These are phyloP conservation scores for Lycaon pictus DNA, from an alignment of 2,113 vertebrate species.

Conservation along the genomic window DNA sequence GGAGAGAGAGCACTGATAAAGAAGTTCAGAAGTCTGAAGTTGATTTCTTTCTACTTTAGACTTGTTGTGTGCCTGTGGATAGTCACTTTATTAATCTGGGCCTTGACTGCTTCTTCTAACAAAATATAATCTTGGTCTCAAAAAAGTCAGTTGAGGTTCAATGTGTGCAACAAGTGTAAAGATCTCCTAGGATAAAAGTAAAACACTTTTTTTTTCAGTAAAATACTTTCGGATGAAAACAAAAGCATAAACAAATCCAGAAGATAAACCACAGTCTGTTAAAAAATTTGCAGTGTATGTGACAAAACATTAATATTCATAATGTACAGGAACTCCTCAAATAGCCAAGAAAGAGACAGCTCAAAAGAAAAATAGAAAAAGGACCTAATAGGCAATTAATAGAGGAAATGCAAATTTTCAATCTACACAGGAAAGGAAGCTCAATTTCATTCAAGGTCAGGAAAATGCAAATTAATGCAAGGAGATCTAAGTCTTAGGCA, in stretches of 20 bases:
- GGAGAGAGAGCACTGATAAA: not conserved
- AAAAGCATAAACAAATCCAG: conserved; percentile 46
- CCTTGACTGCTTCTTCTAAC: conserved; percentile 32
- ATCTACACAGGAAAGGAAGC: not conserved
- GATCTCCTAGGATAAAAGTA: conserved; percentile 28
- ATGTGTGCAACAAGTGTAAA: conserved; percentile 31
- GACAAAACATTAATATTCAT: conserved; percentile 11
- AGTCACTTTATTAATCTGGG: conserved; percentile 1
- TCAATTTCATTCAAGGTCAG: conserved; percentile 48
- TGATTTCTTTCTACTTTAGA: conserved; percentile 51
- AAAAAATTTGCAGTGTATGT: conserved; percentile 23
- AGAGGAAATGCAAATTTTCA: conserved; percentile 39
- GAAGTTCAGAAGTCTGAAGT: not conserved
- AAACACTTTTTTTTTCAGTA: conserved; percentile 1
- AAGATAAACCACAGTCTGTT: conserved; percentile 27
- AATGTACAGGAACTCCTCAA: conserved; percentile 20
- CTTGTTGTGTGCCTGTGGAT: not conserved
- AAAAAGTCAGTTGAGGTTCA: conserved; percentile 28
- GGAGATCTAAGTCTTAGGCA: not conserved
- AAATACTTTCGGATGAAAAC: conserved; percentile 51
- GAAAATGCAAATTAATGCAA: conserved; percentile 38
- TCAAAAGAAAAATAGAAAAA: conserved; percentile 3
- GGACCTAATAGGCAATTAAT: conserved; percentile 28
- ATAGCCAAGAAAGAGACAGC: conserved; percentile 13
- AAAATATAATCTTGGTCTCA: conserved; percentile 41